Evolutionary conservation across 53 echinoderm and acorn worm genomes (phyloP).

Genomic region (Astropecten irregularis): DNA sequence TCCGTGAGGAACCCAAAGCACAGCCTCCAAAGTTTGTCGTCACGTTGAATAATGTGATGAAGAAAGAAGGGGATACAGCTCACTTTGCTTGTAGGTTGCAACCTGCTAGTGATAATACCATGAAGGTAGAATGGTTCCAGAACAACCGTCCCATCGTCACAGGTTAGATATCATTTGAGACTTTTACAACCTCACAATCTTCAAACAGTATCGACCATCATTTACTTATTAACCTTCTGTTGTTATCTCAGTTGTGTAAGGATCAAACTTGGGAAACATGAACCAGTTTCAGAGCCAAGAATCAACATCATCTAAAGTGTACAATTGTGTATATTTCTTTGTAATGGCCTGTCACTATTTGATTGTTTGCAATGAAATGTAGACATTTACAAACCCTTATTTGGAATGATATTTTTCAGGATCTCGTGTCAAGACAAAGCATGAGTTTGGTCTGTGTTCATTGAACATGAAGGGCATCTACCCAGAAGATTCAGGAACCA

Average conservation of each 20-base stretch:
- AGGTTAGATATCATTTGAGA: slow-evolving; percentile 70
- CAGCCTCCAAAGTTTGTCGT: slow-evolving; percentile 78
- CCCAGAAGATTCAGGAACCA: slow-evolving; percentile 86
- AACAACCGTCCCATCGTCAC: slow-evolving; percentile 72
- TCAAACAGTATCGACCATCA: no score
- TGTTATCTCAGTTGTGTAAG: no score
- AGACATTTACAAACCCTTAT: no score
- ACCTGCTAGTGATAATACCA: slow-evolving; percentile 77
- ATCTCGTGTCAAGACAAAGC: slow-evolving; percentile 83
- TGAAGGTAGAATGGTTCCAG: slow-evolving; percentile 86
- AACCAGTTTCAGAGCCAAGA: no score
- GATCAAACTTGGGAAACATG: no score
- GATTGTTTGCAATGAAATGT: no score
- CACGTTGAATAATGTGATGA: slow-evolving; percentile 72
- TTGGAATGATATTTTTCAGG: slow-evolving; percentile 59
- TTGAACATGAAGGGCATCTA: slow-evolving; percentile 86
- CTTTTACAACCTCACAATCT: no score
- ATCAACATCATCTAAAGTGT: no score
- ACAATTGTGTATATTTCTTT: no score
- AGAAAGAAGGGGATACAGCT: slow-evolving; percentile 80
- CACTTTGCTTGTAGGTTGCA: slow-evolving; percentile 93
- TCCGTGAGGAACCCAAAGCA: slow-evolving; percentile 20
- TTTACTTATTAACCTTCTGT: no score
- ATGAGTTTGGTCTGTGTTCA: slow-evolving; percentile 95
- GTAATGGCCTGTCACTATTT: no score